A percentile compares a stretch with the other conserved stretches of the same genome.
phyloP scores from a whole-genome alignment of 2,797 vertebrate genomes.

The Takifugu rubripes region DNA sequence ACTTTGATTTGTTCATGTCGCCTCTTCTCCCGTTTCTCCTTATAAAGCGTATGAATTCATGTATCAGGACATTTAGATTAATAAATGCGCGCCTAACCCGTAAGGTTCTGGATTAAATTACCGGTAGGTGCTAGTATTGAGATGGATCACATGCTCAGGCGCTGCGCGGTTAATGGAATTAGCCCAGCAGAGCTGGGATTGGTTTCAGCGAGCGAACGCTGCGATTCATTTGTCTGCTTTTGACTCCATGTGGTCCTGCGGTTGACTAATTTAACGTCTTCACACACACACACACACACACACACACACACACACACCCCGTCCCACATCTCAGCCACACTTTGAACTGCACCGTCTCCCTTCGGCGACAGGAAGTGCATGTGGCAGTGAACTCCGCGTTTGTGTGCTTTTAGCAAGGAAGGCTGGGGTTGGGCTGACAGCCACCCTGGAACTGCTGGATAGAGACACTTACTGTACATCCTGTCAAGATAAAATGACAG shows the following conservation, averaged over 20 bases:
- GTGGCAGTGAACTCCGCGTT: constrained; percentile 30
- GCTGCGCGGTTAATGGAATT: constrained; percentile 19
- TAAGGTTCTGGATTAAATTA: neutral
- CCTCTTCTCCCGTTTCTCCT: no score
- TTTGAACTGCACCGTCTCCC: constrained; percentile 48
- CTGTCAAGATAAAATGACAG: no score
- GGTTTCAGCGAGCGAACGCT: constrained; percentile 32
- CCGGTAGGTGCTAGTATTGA: constrained; percentile 4
- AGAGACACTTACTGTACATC: neutral
- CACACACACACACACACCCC: constrained; percentile 6
- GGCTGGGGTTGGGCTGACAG: constrained; percentile 19
- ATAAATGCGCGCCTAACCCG: neutral
- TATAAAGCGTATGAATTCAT: no score
- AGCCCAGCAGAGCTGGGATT: no score
- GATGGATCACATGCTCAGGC: constrained; percentile 11
- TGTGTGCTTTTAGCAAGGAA: constrained; percentile 7
- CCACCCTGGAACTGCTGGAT: neutral
- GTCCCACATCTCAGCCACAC: constrained; percentile 40
- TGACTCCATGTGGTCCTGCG: constrained; percentile 45
- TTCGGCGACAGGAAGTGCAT: constrained; percentile 44
- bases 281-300: constrained; percentile 48
- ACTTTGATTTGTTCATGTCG: constrained; percentile 4
- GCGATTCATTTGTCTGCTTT: constrained; percentile 46
- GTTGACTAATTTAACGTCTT: constrained; percentile 62
- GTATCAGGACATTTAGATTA: neutral